Evolutionary conservation across 2,113 vertebrate species (phyloP).

Genomic region (Hypocryptadius cinnamomeus): DNA sequence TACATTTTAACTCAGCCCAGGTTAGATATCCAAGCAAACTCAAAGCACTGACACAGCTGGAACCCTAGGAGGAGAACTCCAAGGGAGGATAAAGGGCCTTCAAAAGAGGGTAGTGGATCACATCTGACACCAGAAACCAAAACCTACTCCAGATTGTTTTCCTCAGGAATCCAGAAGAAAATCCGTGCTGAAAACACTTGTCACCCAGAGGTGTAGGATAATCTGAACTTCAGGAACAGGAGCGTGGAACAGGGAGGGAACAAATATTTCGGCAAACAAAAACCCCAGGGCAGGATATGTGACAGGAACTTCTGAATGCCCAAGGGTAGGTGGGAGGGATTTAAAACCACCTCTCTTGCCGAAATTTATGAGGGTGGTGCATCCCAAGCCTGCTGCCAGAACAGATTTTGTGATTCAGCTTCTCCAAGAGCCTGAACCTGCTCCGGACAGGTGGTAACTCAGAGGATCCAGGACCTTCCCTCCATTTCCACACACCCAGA

Average conservation of each 20-base stretch:
- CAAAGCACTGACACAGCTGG: background rate
- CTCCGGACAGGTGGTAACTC: fast-evolving
- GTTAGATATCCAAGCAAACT: background rate
- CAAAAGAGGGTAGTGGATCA: background rate
- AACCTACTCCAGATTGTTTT: background rate
- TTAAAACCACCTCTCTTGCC: background rate
- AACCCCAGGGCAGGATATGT: background rate
- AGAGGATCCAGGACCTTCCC: background rate
- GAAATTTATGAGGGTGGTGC: background rate
- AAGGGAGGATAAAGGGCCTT: background rate
- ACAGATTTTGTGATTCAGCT: background rate
- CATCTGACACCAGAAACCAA: background rate
- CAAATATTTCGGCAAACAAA: background rate
- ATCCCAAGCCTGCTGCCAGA: background rate
- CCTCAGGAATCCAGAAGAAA: background rate
- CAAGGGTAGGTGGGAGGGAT: fast-evolving
- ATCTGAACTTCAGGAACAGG: background rate
- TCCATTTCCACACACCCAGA: background rate
- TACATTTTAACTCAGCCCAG: slow-evolving; percentile 2
- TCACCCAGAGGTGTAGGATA: background rate
- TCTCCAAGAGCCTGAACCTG: background rate
- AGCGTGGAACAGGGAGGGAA: background rate
- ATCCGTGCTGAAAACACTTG: background rate
- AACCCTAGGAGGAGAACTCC: background rate
- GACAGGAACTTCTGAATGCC: background rate